Evolutionary conservation across 2,797 vertebrate species (phyloP), one percentile per base, ranked within the genome.

Genomic region (Dendrocincla tyrannina): DNA sequence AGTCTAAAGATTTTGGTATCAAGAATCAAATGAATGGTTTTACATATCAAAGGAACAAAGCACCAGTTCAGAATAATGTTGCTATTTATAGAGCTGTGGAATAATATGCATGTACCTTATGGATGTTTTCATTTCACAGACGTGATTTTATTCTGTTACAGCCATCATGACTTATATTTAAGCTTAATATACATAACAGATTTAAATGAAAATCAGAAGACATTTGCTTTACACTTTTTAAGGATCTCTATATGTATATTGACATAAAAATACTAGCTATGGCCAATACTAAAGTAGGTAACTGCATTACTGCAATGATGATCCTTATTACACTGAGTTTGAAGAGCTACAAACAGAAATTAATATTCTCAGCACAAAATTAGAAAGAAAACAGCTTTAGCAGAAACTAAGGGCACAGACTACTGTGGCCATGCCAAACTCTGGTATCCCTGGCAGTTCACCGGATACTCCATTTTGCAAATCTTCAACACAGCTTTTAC

Each of bases 361-460:
- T 4, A 80, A 72, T 24, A 63, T 32, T 44, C 11, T 83, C n/a
- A 52, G 32, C 7, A 2, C 17, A 76, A 69, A 88, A 35, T 7
- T 15, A 64, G 0, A 0, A 7, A 64, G 0, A 0, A 7, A 63
- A 62, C 24, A 79, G 41, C 37, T 28, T 81, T 16, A 47, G 14
- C 42, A 92, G 50, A 60, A 89, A n/a, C 2, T 5, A 70, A 52
- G 8, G 13, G 11, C 18, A 67, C 7, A 72, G 30, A 42, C 47
- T 28, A 50, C 33, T 16, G 35, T 20, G 76, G 44, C 39, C n/a
- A 35, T 39, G 33, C 12, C 55, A 44, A 25, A 44, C 30, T 41
- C 2, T 0, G 14, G 16, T 32, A 50, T 55, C 37, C 62, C 52
- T 68, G 33, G 49, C 41, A 86, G 27, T 77, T 92, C 70, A 69